Percentiles rank a stretch among this genome's conserved stretches.
Conservation (phyloP, 2,113 vertebrate species). For the Calonectris borealis region DNA sequence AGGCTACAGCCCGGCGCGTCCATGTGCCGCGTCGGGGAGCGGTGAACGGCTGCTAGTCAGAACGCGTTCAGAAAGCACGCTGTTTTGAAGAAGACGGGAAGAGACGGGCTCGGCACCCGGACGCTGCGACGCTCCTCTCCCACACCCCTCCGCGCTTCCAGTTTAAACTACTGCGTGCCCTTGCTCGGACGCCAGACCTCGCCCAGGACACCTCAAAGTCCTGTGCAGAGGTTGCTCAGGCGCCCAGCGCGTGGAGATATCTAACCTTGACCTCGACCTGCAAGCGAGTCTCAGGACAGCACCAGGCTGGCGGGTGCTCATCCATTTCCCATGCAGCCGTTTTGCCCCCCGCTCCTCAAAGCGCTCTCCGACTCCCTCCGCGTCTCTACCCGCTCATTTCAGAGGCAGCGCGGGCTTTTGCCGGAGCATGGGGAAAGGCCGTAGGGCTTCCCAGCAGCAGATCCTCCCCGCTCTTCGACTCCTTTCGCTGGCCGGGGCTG, state of each 20-base stretch:
- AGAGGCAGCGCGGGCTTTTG: neutral
- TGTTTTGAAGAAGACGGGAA: accelerated
- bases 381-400: neutral
- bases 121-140: accelerated
- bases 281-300: no score
- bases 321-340: accelerated
- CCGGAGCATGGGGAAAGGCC: accelerated
- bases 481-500: accelerated
- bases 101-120: neutral
- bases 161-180: neutral
- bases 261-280: neutral
- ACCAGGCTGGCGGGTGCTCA: neutral
- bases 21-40: accelerated
- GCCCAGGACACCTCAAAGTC: neutral
- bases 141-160: neutral
- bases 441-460: neutral
- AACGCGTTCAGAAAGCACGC: accelerated
- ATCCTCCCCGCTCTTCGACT: accelerated
- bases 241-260: accelerated
- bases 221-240: accelerated
- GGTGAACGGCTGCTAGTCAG: accelerated
- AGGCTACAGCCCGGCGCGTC: neutral
- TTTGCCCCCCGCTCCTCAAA: neutral
- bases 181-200: neutral
- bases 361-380: accelerated